These are phyloP conservation scores for Tetragnatha versicolor DNA, from an alignment of 1,140 invertebrate genomes.

Conservation along the genomic window DNA sequence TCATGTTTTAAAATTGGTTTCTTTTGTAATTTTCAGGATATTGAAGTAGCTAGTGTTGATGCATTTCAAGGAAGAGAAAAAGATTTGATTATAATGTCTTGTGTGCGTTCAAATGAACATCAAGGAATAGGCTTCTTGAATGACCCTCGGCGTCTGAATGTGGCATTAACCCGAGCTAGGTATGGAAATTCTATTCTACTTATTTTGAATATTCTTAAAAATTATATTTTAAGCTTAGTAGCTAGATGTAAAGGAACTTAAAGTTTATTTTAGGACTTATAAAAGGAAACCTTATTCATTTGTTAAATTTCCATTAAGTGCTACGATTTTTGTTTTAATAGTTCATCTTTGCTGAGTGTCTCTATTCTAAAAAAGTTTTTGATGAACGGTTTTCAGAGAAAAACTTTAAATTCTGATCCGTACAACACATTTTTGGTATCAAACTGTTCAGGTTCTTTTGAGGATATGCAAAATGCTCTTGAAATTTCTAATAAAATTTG, in stretches of 20 bases:
- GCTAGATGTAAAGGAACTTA: not conserved
- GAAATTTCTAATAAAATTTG: no score
- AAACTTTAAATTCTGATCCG: no score
- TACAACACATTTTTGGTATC: no score
- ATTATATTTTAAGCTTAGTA: no score
- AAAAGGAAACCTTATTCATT: not conserved
- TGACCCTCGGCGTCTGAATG: constrained; percentile 96
- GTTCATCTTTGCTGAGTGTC: no score
- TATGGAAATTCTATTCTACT: not conserved
- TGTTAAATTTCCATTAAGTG: no score
- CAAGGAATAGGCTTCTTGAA: constrained; percentile 94
- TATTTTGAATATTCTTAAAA: not conserved
- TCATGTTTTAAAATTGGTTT: no score
- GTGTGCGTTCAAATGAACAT: constrained; percentile 88
- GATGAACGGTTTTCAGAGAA: no score
- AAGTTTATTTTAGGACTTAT: not conserved
- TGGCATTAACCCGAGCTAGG: constrained; percentile 95
- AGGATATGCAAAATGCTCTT: no score
- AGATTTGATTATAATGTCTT: constrained; percentile 94
- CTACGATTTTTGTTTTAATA: no score
- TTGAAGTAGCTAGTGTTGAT: constrained; percentile 99
- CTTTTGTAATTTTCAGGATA: constrained; percentile 71
- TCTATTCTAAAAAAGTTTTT: no score
- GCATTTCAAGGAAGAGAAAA: constrained; percentile 96
- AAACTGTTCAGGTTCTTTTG: no score